Evolutionary conservation across 2,797 vertebrate species (phyloP).

Genomic region (Acanthurus leucopareius): DNA sequence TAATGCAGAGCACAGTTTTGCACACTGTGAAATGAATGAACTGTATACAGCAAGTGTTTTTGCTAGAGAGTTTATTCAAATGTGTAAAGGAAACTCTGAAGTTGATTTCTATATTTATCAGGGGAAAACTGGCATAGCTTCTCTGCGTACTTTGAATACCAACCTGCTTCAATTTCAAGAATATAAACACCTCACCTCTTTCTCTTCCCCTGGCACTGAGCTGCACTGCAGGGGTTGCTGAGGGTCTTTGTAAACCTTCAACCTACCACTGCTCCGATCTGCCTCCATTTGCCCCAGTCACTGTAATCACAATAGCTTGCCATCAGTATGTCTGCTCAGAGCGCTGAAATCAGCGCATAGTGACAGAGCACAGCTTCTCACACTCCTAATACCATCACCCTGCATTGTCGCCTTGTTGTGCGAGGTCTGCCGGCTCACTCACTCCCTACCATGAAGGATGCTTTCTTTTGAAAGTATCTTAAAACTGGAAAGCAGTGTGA

Average conservation of each 20-base stretch:
- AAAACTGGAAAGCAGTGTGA: constrained; percentile 35
- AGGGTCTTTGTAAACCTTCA: constrained; percentile 25
- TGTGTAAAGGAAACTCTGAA: constrained; percentile 2
- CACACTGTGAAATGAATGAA: constrained; percentile 1
- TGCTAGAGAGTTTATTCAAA: constrained; percentile 1
- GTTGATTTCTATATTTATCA: constrained; percentile 2
- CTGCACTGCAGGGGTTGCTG: constrained; percentile 10
- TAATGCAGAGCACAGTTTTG: constrained; percentile 2
- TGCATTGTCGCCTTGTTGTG: background rate
- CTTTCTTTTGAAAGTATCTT: constrained; percentile 36
- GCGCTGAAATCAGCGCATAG: constrained; percentile 3
- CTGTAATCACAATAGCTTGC: constrained; percentile 20
- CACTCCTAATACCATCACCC: background rate
- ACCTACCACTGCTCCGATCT: constrained; percentile 4
- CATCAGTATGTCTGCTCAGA: constrained; percentile 5
- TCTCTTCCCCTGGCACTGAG: constrained; percentile 5
- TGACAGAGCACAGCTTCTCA: constrained; percentile 19
- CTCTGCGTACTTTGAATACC: constrained; percentile 13
- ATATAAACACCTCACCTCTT: constrained; percentile 15
- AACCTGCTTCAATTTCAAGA: constrained; percentile 13
- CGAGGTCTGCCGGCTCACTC: constrained; percentile 17
- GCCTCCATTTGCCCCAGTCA: constrained; percentile 16
- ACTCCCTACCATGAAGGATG: background rate
- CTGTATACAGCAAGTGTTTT: background rate
- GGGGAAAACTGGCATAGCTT: constrained; percentile 9